Evolutionary conservation across 2,888 invertebrate genomes (phyloP), one percentile per base, ranked within the genome.

Genomic region (Tromatobia lineatoria): DNA sequence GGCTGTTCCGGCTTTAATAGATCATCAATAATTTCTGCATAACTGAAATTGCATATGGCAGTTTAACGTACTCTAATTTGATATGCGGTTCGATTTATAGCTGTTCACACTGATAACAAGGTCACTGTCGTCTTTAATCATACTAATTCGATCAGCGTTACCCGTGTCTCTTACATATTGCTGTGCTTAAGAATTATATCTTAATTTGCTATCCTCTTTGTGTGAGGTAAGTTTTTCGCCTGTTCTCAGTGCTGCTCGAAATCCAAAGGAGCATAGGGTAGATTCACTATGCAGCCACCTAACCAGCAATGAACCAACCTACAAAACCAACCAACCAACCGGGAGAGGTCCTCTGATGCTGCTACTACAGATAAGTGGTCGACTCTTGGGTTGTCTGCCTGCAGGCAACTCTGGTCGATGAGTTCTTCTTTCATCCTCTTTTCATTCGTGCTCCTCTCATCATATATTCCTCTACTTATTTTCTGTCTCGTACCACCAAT

Each of bases 1-100:
- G 90, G 91, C 91, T 90, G 92, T 92, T 92, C 93, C 91, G 92
- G 92, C 91, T 91, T 92, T 93, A 93, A 92, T 93, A 93, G 92
- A 90, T 91, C 91, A 92, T 91, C 92, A 91, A 91, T 92, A 92
- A 93, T 93, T 93, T 91, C 91, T 91, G 92, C 88, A 92, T 92
- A 93, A 93, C 93, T 93, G 93, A 93, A 93, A 93, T 92, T 92
- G 93, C 93, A 93, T 91, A 92, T 93, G 93, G 93, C 92, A n/a
- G n/a, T n/a, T n/a, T n/a, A 91, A 91, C 93, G 93, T 93, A 91
- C 91, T 93, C 92, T 91, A 91, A 92, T 89, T 13, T 1, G n/a
- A 4, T 25, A 52, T 75, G 64, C 69, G 8, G 18, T 29, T 57
- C 61, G 66, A 79, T 83, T 71, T 45, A 54, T 74, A 78, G 77